These are phyloP conservation scores for Halcyon senegalensis DNA, from an alignment of 2,113 vertebrate species.

Conservation along the genomic window DNA sequence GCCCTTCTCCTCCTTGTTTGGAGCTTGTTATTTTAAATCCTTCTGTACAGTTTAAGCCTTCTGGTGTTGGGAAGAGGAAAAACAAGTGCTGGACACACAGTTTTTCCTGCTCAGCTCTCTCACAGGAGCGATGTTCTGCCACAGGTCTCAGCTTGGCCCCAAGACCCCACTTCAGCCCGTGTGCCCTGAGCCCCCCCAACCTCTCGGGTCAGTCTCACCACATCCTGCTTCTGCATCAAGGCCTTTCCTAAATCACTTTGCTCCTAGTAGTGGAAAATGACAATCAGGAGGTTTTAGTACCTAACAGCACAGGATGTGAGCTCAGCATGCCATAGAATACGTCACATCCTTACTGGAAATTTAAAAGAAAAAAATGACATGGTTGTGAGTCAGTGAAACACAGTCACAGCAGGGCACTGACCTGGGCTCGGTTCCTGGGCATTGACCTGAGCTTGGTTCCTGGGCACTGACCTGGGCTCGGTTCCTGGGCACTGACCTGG, in stretches of 20 bases:
- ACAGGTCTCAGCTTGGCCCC: fast-evolving
- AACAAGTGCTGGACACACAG: fast-evolving
- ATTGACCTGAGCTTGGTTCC: too few relatives aligned
- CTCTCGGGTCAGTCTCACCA: fast-evolving
- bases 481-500: too few relatives aligned
- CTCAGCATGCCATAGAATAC: background rate
- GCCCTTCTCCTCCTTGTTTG: background rate
- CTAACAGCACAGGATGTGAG: background rate
- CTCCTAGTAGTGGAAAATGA: background rate
- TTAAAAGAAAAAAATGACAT: background rate
- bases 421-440: background rate
- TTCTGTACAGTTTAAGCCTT: background rate
- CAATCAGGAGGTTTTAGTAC: background rate
- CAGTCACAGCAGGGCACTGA: fast-evolving
- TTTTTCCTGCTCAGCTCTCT: background rate
- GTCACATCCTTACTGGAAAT: background rate
- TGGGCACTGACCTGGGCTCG: too few relatives aligned
- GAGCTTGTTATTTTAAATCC: fast-evolving
- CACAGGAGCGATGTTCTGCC: fast-evolving
- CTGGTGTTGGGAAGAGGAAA: background rate
- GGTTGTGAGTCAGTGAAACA: background rate
- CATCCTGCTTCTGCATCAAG: background rate
- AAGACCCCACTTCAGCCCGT: background rate
- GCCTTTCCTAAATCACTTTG: background rate
- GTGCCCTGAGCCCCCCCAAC: background rate